Conservation (phyloP, 1,140 invertebrate genomes). For the Drosophila lowei region DNA sequence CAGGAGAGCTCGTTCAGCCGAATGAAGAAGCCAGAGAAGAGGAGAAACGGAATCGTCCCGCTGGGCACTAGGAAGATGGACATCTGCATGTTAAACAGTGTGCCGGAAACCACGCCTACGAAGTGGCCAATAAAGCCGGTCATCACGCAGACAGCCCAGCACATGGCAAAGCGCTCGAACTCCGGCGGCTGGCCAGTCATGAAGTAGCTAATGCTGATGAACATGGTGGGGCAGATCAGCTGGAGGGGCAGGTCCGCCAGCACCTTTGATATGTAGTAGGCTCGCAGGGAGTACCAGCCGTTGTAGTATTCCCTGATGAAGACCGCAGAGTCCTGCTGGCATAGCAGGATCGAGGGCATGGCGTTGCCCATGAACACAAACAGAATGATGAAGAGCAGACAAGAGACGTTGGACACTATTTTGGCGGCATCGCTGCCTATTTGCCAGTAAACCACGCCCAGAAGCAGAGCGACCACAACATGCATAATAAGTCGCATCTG, state of each 20-base stretch:
- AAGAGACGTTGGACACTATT: constrained; percentile 90
- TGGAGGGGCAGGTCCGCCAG: constrained; percentile 93
- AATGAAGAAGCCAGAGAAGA: constrained; percentile 94
- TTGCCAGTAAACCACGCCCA: constrained; percentile 91
- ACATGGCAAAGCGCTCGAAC: constrained; percentile 86
- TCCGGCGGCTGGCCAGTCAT: constrained; percentile 92
- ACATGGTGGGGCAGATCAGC: constrained; percentile 88
- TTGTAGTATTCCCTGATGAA: constrained; percentile 94
- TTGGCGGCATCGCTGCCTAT: constrained; percentile 91
- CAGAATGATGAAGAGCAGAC: constrained; percentile 92
- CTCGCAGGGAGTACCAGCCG: constrained; percentile 93
- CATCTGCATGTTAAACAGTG: constrained; percentile 88
- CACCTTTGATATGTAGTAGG: constrained; percentile 94
- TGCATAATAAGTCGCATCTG: constrained; percentile 89
- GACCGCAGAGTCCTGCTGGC: constrained; percentile 92
- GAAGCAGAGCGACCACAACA: constrained; percentile 89
- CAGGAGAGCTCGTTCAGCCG: constrained; percentile 89
- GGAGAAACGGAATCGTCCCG: constrained; percentile 91
- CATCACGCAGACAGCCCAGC: constrained; percentile 88
- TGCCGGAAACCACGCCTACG: constrained; percentile 90
- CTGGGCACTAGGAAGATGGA: constrained; percentile 92
- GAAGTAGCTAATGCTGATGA: constrained; percentile 90
- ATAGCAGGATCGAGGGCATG: constrained; percentile 94
- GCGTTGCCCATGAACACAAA: constrained; percentile 94
- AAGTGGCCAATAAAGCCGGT: constrained; percentile 91